Percentiles rank a stretch among this genome's conserved stretches.
Evolutionary conservation across 2,888 invertebrate species (phyloP).

Genomic region (Calameuta pallipes): DNA sequence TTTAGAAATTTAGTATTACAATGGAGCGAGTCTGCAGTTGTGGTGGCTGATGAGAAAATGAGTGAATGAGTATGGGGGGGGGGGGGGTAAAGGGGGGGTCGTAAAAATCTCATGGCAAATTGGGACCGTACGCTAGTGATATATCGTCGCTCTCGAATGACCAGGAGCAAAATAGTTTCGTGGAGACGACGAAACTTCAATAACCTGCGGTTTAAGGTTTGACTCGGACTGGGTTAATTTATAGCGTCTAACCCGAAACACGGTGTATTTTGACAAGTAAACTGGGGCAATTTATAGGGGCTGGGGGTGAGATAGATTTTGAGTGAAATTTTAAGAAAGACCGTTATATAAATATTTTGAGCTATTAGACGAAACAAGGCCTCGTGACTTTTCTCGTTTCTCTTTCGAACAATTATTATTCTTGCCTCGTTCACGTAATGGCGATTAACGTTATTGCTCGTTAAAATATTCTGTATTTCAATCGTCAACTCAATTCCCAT

Average conservation of each 20-base stretch:
- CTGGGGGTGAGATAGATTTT: conserved; percentile 9
- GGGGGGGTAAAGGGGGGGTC: neutral
- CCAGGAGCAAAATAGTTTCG: neutral
- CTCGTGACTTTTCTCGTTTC: neutral
- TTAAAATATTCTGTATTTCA: neutral
- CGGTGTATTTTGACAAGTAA: conserved; percentile 53
- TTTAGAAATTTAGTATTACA: conserved; percentile 22
- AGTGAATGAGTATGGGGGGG: neutral
- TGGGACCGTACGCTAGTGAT: conserved; percentile 37
- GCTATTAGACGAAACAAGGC: conserved; percentile 57
- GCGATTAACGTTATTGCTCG: neutral
- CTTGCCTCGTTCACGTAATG: neutral
- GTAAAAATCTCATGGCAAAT: conserved; percentile 50
- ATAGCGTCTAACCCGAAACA: conserved; percentile 26
- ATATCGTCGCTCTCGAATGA: conserved; percentile 27
- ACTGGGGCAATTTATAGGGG: conserved; percentile 46
- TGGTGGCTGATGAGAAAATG: neutral
- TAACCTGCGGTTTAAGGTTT: conserved; percentile 26
- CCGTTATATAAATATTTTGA: conserved; percentile 40
- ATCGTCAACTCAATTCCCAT: neutral
- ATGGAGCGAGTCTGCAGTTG: conserved; percentile 27
- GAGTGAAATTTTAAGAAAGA: conserved; percentile 16
- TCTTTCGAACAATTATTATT: neutral
- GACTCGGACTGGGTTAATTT: conserved; percentile 27
- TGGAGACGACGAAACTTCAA: conserved; percentile 22